These are phyloP conservation scores for Alouatta palliata DNA, from an alignment of 2,113 vertebrate species.

Conservation along the genomic window DNA sequence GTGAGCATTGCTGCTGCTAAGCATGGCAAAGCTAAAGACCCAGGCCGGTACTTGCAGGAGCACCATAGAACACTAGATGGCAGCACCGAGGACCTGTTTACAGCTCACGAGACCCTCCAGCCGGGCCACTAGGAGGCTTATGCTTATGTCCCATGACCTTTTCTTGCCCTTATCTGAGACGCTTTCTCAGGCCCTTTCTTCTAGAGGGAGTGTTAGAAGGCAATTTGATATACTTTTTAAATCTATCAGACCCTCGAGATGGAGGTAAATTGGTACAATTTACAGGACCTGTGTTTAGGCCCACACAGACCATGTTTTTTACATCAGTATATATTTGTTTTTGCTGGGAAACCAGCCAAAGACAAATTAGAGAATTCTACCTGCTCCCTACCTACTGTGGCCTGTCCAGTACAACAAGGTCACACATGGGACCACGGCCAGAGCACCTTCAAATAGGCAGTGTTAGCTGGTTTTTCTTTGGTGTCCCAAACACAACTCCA, in stretches of 20 bases:
- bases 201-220: background rate
- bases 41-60: background rate
- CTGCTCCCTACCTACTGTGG: background rate
- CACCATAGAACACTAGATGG: background rate
- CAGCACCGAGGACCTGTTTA: background rate
- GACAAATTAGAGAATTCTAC: background rate
- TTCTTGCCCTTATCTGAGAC: background rate
- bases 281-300: background rate
- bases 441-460: background rate
- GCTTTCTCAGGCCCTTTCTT: background rate
- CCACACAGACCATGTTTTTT: background rate
- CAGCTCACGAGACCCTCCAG: no score
- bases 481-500: background rate
- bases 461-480: background rate
- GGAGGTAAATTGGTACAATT: background rate
- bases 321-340: background rate
- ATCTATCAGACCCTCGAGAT: background rate
- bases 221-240: background rate
- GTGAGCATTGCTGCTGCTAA: background rate
- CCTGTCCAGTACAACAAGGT: background rate
- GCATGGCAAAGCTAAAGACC: background rate
- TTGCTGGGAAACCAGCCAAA: background rate
- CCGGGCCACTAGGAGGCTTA: background rate
- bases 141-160: background rate
- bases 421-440: background rate